Conservation (phyloP, 2,888 invertebrate genomes). For the Lasioglossum oenotherae region DNA sequence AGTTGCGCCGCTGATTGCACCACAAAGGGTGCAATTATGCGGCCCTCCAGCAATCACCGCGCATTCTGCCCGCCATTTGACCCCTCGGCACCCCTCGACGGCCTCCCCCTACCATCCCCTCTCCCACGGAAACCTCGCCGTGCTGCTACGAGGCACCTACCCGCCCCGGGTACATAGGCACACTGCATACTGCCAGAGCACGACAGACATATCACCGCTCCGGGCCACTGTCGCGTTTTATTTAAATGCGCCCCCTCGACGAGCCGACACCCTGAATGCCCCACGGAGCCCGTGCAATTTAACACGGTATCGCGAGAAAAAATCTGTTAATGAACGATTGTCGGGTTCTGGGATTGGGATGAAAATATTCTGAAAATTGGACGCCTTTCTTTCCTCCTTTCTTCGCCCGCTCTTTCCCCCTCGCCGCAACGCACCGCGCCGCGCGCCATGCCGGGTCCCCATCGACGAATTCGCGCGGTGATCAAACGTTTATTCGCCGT, state of each 20-base stretch:
- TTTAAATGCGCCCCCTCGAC: conserved; percentile 78
- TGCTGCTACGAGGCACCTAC: conserved; percentile 49
- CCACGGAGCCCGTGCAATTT: conserved; percentile 77
- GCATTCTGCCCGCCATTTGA: conserved; percentile 84
- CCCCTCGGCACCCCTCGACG: conserved; percentile 74
- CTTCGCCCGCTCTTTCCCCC: conserved; percentile 21
- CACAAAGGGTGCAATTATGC: conserved; percentile 85
- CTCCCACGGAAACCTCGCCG: conserved; percentile 55
- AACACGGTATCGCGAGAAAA: conserved; percentile 76
- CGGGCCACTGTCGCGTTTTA: conserved; percentile 80
- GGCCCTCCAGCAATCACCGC: conserved; percentile 84
- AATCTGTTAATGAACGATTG: conserved; percentile 84
- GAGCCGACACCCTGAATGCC: conserved; percentile 72
- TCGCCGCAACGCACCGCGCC: background rate
- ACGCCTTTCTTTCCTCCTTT: conserved; percentile 66
- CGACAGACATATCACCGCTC: conserved; percentile 69
- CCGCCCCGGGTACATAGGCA: conserved; percentile 48
- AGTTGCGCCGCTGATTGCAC: conserved; percentile 84
- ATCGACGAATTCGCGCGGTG: conserved; percentile 33
- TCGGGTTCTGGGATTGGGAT: conserved; percentile 75
- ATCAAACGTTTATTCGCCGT: conserved; percentile 56
- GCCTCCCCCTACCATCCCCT: conserved; percentile 17
- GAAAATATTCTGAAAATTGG: conserved; percentile 78
- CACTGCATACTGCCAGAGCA: conserved; percentile 37
- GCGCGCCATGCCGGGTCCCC: background rate